Conservation (phyloP, 1,140 invertebrate genomes). For the Listronotus bonariensis region DNA sequence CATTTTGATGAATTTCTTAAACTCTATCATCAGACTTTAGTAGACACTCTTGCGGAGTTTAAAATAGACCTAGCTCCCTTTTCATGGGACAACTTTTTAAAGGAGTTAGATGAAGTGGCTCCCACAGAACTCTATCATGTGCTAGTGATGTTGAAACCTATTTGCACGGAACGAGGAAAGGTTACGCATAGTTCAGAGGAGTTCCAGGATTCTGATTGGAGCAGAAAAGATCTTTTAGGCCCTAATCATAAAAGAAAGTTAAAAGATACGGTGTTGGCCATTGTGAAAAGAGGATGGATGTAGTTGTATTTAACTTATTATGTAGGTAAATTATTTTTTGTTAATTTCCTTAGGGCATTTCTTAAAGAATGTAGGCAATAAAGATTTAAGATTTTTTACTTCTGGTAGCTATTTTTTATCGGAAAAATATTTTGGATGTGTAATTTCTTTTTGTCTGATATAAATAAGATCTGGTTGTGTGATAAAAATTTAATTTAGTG, state of each 20-base stretch:
- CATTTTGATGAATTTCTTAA: slow-evolving; percentile 58
- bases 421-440: no score
- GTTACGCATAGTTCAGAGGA: slow-evolving; percentile 49
- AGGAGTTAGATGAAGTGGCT: slow-evolving; percentile 48
- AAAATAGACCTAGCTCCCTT: slow-evolving; percentile 43
- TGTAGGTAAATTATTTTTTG: slow-evolving; percentile 1
- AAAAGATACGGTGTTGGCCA: slow-evolving; percentile 48
- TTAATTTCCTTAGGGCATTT: slow-evolving; percentile 3
- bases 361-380: not conserved
- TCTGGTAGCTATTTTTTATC: no score
- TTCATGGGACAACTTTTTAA: slow-evolving; percentile 47
- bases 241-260: slow-evolving; percentile 49
- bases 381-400: no score
- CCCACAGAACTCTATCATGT: slow-evolving; percentile 52
- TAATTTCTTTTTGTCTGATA: no score
- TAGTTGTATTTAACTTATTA: no score
- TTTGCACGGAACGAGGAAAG: slow-evolving; percentile 53
- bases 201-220: slow-evolving; percentile 52
- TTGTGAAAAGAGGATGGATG: slow-evolving; percentile 48
- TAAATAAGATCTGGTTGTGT: no score
- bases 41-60: slow-evolving; percentile 51
- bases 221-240: slow-evolving; percentile 51
- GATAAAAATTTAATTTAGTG: no score
- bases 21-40: slow-evolving; percentile 60
- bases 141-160: slow-evolving; percentile 53